A percentile compares a stretch with the other conserved stretches of the same genome.
Evolutionary conservation across 2,888 invertebrate genomes (phyloP).

Genomic region (Dione vanillae): DNA sequence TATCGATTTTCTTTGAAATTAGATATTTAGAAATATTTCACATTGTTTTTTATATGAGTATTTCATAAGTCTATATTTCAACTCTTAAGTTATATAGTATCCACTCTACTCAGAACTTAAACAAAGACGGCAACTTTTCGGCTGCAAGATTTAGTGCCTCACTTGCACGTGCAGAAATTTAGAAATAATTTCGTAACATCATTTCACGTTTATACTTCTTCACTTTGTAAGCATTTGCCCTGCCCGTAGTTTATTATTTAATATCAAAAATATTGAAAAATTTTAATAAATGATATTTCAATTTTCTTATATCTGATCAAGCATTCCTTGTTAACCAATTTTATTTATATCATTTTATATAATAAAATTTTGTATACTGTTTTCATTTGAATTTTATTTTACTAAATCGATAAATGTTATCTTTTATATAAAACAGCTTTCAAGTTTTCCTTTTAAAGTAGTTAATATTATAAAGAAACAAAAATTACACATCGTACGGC

Average conservation of each 20-base stretch:
- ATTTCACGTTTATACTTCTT: constrained; percentile 37
- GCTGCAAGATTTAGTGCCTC: constrained; percentile 43
- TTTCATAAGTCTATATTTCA: too few species aligned
- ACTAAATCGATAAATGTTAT: too few species aligned
- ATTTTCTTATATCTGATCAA: neutral
- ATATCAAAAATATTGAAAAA: constrained; percentile 7
- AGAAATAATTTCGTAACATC: constrained; percentile 40
- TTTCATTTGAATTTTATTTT: too few species aligned
- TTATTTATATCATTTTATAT: too few species aligned
- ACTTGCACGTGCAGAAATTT: constrained; percentile 37
- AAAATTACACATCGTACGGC: neutral
- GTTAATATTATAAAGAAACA: too few species aligned
- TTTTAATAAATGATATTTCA: neutral
- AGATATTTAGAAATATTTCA: too few species aligned
- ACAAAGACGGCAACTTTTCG: constrained; percentile 42
- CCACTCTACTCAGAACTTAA: constrained; percentile 25
- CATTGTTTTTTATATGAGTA: too few species aligned
- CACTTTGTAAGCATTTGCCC: constrained; percentile 29
- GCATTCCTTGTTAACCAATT: too few species aligned
- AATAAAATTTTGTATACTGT: too few species aligned
- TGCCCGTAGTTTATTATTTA: constrained; percentile 20
- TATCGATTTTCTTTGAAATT: too few species aligned
- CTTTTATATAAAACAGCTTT: too few species aligned
- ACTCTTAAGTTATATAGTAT: neutral
- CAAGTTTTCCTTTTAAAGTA: too few species aligned